A percentile compares a stretch with the other conserved stretches of the same genome.
Evolutionary conservation across 1,140 invertebrate species (phyloP).

Genomic region (Bilobella aurantiaca): DNA sequence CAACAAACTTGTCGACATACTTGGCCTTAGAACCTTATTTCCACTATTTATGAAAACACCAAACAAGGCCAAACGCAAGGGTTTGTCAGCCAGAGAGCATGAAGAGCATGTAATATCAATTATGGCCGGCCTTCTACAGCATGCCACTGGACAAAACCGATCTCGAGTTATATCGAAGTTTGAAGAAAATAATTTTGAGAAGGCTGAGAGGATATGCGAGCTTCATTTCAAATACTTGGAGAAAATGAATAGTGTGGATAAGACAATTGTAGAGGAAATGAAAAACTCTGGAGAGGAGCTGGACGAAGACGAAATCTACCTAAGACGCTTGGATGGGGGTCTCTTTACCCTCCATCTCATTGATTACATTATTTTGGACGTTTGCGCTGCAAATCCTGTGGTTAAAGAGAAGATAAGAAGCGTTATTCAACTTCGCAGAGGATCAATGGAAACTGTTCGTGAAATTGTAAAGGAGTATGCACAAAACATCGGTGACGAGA

Average conservation of each 20-base stretch:
- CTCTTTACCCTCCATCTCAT: slow-evolving; percentile 91
- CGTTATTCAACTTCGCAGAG: slow-evolving; percentile 76
- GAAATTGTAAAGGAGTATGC: slow-evolving; percentile 75
- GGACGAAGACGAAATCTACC: slow-evolving; percentile 71
- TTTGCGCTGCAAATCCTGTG: slow-evolving; percentile 62
- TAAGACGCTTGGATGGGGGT: slow-evolving; percentile 79
- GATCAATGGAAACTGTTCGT: slow-evolving; percentile 84
- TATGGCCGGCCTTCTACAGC: slow-evolving; percentile 82
- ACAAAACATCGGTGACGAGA: slow-evolving; percentile 82
- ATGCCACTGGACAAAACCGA: slow-evolving; percentile 77
- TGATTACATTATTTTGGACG: slow-evolving; percentile 89
- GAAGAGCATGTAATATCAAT: slow-evolving; percentile 94
- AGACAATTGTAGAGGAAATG: slow-evolving; percentile 50
- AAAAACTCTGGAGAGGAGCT: slow-evolving; percentile 49
- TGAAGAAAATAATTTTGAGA: slow-evolving; percentile 96
- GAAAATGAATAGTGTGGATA: slow-evolving; percentile 80
- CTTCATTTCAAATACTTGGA: slow-evolving; percentile 95
- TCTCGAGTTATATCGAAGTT: slow-evolving; percentile 90
- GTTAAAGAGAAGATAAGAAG: slow-evolving; percentile 81
- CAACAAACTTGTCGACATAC: slow-evolving; percentile 96
- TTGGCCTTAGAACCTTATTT: slow-evolving; percentile 91
- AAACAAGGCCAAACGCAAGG: slow-evolving; percentile 68
- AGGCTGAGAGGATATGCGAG: slow-evolving; percentile 90
- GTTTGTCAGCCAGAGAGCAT: slow-evolving; percentile 78
- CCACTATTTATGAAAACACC: slow-evolving; percentile 99